phyloP scores from a whole-genome alignment of 2,797 vertebrate genomes.

The Leptodactylus fallax region DNA sequence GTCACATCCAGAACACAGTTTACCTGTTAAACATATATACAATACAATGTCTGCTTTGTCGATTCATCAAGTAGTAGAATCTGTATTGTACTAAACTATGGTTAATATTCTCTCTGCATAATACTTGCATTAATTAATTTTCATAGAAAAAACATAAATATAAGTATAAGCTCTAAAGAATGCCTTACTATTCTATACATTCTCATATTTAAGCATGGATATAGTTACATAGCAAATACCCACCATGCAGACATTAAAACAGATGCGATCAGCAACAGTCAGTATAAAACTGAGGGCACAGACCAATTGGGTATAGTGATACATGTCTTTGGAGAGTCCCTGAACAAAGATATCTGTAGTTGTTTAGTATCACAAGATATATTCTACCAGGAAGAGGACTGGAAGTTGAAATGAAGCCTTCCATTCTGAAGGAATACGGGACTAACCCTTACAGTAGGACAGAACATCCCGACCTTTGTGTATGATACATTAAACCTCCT shows the following conservation, averaged over 20 bases:
- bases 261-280: not conserved
- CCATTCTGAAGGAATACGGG: not conserved
- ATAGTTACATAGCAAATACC: not conserved
- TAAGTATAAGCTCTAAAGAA: not conserved
- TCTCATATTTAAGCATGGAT: too few species aligned
- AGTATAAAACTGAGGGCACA: not conserved
- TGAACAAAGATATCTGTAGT: not conserved
- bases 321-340: conserved; percentile 49
- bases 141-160: not conserved
- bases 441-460: not conserved
- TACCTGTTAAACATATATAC: too few species aligned
- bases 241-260: not conserved
- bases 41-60: too few species aligned
- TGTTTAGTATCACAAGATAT: conserved; percentile 1
- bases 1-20: too few species aligned
- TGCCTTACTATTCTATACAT: not conserved
- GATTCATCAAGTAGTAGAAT: too few species aligned
- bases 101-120: too few species aligned
- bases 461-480: conserved; percentile 16
- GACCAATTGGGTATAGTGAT: not conserved
- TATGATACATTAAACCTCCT: not conserved
- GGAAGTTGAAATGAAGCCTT: not conserved
- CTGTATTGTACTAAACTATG: too few species aligned
- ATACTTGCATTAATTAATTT: not conserved
- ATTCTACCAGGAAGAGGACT: not conserved